Percentiles rank a stretch among this genome's conserved stretches.
These are phyloP conservation scores for Aptenodytes patagonicus DNA, from an alignment of 2,113 vertebrate genomes.

Conservation along the genomic window DNA sequence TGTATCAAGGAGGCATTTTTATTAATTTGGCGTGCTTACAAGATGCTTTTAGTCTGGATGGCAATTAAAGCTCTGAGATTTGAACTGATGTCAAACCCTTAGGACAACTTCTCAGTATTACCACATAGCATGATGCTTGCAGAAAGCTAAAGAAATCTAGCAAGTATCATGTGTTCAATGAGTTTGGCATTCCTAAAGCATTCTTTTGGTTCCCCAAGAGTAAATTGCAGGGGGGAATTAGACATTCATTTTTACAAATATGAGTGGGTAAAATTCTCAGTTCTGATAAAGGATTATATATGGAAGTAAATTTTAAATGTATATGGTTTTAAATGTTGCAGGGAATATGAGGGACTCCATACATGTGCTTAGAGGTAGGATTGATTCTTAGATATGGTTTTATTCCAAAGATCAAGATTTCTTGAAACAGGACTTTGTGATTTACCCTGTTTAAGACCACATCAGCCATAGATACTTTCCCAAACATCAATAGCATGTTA, in stretches of 20 bases:
- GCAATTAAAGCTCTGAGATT: slow-evolving; percentile 50
- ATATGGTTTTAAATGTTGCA: neutral
- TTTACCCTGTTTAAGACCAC: neutral
- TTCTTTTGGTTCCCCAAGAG: neutral
- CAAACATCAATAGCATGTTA: neutral
- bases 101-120: slow-evolving; percentile 26
- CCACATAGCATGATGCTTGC: neutral
- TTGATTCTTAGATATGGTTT: neutral
- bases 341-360: neutral
- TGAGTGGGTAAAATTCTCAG: neutral
- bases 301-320: neutral
- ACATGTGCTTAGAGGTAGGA: neutral
- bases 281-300: neutral
- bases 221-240: neutral
- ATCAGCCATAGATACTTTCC: neutral
- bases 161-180: neutral
- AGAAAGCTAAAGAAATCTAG: neutral
- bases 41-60: slow-evolving; percentile 34
- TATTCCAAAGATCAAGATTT: neutral
- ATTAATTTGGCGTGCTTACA: slow-evolving; percentile 46
- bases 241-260: neutral
- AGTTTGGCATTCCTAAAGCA: neutral
- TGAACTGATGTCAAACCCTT: slow-evolving; percentile 56
- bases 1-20: slow-evolving; percentile 41
- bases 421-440: neutral